Base-by-base conservation (phyloP, 23 tunicate species). In the Styela plicata region DNA sequence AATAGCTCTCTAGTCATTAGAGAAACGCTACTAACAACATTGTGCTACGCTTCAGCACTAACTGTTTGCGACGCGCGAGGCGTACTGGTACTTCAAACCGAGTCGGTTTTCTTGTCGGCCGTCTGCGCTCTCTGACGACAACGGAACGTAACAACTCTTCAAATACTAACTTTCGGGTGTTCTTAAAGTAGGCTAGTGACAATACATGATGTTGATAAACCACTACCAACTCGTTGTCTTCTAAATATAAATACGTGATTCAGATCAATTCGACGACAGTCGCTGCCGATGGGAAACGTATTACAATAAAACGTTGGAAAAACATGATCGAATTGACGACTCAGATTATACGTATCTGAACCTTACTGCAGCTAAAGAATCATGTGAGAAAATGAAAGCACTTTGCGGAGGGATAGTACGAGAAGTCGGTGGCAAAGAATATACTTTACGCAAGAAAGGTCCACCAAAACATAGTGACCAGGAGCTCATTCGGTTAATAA, bases 351-450 rank as follows among this genome's bases (percentile, higher is more conserved):
- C 63, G 63, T 86, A 69, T 25, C 52, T 63, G 19, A 35, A 52
- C 16, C 70, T 86, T 28, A 31, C 34, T 2, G 52, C 16, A 31
- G 84, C 89, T 0, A 69, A 86, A 70, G n/a, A 25, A 20, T 84
- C 26, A 19, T 86, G 89, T 31, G 84, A 79, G 61, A 73, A 68
- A 21, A 28, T 79, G 64, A 61, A 73, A 21, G 36, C 27, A 0
- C 10, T 53, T 2, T 86, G 89, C 34, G 84, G 85, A 17, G 89
- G 89, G 44, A 69, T 86, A 17, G 80, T 80, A 16, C 52, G 69
- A 35, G 84, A 86, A 34, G 65, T 25, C 21, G 26, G 30, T 32
- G 73, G 73, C 20, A 63, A 69, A 26, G 27, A 69, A 17, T 86
- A 70, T 61, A 63, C 84, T 2, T 63, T 86, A 7, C 84, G 69